Evolutionary conservation across 2,113 vertebrate genomes (phyloP).

Genomic region (Pachyramphus minor): DNA sequence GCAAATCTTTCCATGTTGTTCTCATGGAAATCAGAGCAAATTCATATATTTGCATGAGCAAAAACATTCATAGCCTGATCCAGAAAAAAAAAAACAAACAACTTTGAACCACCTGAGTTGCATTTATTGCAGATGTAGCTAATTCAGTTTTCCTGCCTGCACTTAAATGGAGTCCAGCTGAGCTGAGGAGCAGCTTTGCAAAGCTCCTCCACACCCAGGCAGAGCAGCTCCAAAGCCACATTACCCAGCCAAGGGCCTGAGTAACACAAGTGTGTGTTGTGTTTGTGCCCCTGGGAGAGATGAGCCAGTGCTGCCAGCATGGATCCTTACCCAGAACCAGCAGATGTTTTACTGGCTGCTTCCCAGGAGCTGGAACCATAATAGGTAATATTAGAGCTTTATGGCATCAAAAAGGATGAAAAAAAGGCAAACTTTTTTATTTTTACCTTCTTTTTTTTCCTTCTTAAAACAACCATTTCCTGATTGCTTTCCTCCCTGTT

Average conservation of each 20-base stretch:
- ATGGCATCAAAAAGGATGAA: background rate
- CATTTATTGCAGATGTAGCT: background rate
- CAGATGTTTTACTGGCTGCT: background rate
- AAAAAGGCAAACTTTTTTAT: background rate
- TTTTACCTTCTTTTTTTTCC: background rate
- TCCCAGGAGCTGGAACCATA: background rate
- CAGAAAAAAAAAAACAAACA: background rate
- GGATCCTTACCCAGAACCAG: background rate
- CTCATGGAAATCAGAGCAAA: background rate
- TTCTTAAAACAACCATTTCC: background rate
- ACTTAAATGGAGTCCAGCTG: background rate
- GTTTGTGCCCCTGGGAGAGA: background rate
- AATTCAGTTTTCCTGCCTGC: background rate
- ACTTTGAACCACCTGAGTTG: background rate
- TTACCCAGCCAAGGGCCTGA: background rate
- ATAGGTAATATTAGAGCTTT: background rate
- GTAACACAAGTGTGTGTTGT: fast-evolving
- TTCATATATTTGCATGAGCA: background rate
- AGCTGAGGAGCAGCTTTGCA: background rate
- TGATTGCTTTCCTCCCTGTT: background rate
- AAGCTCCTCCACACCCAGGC: background rate
- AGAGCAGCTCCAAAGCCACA: background rate
- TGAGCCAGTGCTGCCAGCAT: background rate
- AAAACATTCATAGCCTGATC: background rate
- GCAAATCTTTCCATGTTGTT: background rate